These are phyloP conservation scores for Pseudopodoces humilis DNA, from an alignment of 2,113 vertebrate genomes.

Conservation along the genomic window DNA sequence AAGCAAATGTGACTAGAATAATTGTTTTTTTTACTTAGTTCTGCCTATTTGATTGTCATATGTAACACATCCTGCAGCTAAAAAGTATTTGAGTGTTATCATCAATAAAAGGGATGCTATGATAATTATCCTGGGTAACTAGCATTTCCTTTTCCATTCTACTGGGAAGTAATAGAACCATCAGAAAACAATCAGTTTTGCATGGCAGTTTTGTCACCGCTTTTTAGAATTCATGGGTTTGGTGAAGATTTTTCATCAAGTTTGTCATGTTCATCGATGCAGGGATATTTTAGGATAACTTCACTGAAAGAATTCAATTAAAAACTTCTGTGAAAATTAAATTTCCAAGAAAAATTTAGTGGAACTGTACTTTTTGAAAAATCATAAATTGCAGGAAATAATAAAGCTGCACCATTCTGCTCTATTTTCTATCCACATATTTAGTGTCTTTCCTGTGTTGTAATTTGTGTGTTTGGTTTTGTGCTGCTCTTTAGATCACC, in stretches of 20 bases:
- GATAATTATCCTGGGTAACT: not conserved
- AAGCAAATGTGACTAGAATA: not conserved
- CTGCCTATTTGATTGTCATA: not conserved
- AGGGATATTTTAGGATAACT: not conserved
- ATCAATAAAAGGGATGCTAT: not conserved
- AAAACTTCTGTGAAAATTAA: not conserved
- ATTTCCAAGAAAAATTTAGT: not conserved
- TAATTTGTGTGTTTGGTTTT: not conserved
- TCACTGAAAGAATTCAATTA: not conserved
- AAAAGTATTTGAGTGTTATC: not conserved
- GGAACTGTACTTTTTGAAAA: not conserved
- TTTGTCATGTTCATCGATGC: not conserved
- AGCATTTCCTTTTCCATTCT: not conserved
- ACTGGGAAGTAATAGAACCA: not conserved
- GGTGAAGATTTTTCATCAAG: not conserved
- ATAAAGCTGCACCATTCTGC: not conserved
- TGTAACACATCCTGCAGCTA: not conserved
- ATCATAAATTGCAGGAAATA: not conserved
- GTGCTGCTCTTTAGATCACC: slow-evolving; percentile 81
- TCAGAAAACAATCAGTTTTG: not conserved
- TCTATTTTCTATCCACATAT: not conserved
- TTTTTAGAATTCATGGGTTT: not conserved
- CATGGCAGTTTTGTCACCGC: not conserved
- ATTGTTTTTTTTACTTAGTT: not conserved
- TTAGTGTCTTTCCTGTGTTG: not conserved